These are phyloP conservation scores for Sitophilus oryzae DNA, from an alignment of 1,140 invertebrate species.

Conservation along the genomic window DNA sequence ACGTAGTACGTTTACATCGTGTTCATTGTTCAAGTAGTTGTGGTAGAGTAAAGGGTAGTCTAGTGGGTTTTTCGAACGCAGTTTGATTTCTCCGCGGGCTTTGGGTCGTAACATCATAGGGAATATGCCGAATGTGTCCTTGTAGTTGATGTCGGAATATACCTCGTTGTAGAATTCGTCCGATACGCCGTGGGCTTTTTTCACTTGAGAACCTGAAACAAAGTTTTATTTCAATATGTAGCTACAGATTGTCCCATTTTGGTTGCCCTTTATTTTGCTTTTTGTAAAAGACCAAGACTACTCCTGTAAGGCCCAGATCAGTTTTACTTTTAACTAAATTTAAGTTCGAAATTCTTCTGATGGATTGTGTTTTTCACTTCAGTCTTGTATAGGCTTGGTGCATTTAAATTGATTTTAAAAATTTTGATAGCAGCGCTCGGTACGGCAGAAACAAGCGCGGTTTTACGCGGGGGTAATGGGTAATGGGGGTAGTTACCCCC, in stretches of 20 bases:
- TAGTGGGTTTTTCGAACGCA: conserved; percentile 72
- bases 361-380: too few species aligned
- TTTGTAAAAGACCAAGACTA: too few species aligned
- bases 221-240: not conserved
- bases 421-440: too few species aligned
- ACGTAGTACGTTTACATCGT: conserved; percentile 70
- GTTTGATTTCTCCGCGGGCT: conserved; percentile 70
- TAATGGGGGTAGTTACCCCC: too few species aligned
- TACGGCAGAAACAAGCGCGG: too few species aligned
- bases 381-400: too few species aligned
- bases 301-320: too few species aligned
- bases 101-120: conserved; percentile 84
- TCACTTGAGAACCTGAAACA: conserved; percentile 49
- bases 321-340: too few species aligned
- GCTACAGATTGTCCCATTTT: not conserved
- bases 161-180: conserved; percentile 75
- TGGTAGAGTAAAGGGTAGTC: conserved; percentile 82
- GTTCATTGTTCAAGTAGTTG: conserved; percentile 79
- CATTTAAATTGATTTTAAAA: too few species aligned
- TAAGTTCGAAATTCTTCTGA: too few species aligned
- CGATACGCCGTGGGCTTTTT: conserved; percentile 69
- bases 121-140: conserved; percentile 71
- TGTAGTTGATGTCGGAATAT: conserved; percentile 60
- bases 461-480: too few species aligned
- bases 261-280: not conserved